A percentile compares a stretch with the other conserved stretches of the same genome.
These are phyloP conservation scores for Cossypha niveicapilla DNA, from an alignment of 2,797 vertebrate genomes.

Conservation along the genomic window DNA sequence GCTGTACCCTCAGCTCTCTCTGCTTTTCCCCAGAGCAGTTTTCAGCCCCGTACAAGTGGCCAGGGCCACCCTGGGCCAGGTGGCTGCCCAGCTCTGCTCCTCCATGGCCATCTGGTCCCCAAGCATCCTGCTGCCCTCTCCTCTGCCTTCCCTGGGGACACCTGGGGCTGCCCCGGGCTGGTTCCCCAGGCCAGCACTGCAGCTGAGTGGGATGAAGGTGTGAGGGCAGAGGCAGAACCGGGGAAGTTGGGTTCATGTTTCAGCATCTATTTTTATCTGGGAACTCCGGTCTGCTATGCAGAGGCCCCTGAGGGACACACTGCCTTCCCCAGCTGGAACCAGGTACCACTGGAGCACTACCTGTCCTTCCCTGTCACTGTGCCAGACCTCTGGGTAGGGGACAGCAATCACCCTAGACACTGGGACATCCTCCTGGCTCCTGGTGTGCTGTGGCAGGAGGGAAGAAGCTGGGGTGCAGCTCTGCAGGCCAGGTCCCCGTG, in stretches of 20 bases:
- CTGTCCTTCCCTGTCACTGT: not conserved
- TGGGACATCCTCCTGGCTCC: not conserved
- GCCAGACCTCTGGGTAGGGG: not conserved
- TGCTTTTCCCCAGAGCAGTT: not conserved
- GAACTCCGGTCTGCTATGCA: not conserved
- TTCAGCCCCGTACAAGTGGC: not conserved
- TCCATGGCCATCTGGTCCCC: not conserved
- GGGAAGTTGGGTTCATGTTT: not conserved
- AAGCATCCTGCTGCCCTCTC: not conserved
- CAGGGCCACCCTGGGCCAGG: not conserved
- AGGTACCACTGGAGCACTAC: not conserved
- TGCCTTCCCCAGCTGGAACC: slow-evolving; percentile 1
- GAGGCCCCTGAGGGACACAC: not conserved
- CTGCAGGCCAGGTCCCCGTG: not conserved
- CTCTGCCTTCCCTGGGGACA: not conserved
- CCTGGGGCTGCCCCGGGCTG: not conserved
- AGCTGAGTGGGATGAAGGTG: not conserved
- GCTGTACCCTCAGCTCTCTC: not conserved
- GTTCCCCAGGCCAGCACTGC: fast-evolving
- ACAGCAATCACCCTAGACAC: not conserved
- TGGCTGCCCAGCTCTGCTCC: not conserved
- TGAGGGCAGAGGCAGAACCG: not conserved
- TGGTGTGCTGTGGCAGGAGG: not conserved
- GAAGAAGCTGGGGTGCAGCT: not conserved
- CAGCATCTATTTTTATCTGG: slow-evolving; percentile 37